phyloP scores from a whole-genome alignment of 2,797 vertebrate species.

The Podargus strigoides region DNA sequence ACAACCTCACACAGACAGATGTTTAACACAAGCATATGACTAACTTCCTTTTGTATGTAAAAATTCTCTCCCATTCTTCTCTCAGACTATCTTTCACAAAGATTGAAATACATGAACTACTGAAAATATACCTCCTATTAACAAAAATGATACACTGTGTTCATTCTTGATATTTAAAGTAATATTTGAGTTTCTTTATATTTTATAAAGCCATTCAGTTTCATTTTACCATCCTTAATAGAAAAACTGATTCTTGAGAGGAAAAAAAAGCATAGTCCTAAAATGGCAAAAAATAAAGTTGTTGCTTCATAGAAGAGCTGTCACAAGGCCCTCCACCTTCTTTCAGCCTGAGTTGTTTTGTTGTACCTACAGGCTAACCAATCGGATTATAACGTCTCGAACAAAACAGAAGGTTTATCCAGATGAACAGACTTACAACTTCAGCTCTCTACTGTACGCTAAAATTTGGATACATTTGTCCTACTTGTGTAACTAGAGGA shows the following conservation, averaged over 20 bases:
- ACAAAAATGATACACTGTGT: background rate
- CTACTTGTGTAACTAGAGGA: background rate
- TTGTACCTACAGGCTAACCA: background rate
- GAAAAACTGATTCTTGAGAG: background rate
- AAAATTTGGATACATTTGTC: background rate
- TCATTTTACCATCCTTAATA: background rate
- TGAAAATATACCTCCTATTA: conserved; percentile 9
- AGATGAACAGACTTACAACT: background rate
- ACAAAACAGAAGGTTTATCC: background rate
- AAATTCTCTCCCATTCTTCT: conserved; percentile 10
- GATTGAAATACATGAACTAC: background rate
- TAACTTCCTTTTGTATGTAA: background rate
- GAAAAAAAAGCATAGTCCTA: background rate
- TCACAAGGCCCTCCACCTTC: background rate
- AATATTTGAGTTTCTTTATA: background rate
- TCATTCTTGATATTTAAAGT: background rate
- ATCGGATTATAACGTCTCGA: background rate
- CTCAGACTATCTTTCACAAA: background rate
- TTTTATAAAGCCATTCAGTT: background rate
- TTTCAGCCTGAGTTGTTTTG: background rate
- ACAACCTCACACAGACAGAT: background rate
- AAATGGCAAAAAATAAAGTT: background rate
- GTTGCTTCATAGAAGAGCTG: background rate
- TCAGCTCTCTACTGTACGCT: background rate
- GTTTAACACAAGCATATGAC: background rate